Evolutionary conservation across 2,113 vertebrate genomes (phyloP).

Genomic region (Myotis davidii): DNA sequence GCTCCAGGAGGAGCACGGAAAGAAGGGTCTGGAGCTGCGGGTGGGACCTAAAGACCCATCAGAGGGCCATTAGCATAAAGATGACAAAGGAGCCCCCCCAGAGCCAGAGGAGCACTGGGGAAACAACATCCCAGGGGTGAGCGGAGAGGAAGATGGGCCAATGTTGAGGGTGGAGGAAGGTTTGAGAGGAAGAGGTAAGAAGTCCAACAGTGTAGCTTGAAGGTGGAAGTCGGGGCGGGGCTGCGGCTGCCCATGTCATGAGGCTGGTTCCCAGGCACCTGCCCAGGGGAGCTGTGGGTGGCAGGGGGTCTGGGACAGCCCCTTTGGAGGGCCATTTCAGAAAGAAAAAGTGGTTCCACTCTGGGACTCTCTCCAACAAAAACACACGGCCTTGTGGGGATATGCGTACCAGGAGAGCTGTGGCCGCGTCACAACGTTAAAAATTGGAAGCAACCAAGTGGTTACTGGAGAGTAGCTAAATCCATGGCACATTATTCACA

Average conservation of each 20-base stretch:
- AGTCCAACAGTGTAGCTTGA: neutral
- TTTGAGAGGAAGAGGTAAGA: neutral
- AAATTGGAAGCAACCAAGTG: neutral
- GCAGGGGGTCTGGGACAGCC: neutral
- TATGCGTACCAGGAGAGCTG: rapidly evolving
- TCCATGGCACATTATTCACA: rapidly evolving
- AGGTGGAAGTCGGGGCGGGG: neutral
- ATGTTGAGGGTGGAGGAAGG: too few relatives aligned
- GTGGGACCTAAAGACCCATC: neutral
- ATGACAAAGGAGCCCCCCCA: neutral
- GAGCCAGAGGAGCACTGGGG: neutral
- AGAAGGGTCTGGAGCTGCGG: neutral
- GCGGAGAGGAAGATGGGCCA: neutral
- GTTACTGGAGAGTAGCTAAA: neutral
- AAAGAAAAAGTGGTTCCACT: neutral
- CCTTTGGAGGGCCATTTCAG: neutral
- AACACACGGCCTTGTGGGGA: neutral
- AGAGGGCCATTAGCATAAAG: neutral
- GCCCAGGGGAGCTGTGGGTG: neutral
- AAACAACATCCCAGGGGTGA: neutral
- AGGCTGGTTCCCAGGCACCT: rapidly evolving
- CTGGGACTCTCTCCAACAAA: neutral
- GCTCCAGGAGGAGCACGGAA: neutral
- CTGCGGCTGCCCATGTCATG: rapidly evolving
- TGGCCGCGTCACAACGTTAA: rapidly evolving